Conservation (phyloP, 2,888 invertebrate species). For the Diogma glabrata region DNA sequence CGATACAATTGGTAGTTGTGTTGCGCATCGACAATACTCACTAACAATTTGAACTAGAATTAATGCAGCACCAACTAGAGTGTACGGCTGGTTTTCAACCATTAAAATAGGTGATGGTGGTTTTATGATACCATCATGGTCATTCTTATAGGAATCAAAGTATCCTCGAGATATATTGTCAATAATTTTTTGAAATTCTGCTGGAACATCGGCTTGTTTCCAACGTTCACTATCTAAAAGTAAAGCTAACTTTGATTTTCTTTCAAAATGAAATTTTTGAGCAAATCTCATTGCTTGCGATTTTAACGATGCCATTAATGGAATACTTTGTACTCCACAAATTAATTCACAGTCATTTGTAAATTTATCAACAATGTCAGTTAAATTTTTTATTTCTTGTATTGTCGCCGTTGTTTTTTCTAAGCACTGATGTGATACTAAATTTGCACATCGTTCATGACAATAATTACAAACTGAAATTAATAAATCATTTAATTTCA, state of each 20-base stretch:
- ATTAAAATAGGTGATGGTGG: conserved; percentile 46
- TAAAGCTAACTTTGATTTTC: conserved; percentile 71
- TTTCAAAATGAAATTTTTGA: conserved; percentile 78
- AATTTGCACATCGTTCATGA: conserved; percentile 82
- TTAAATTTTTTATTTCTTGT: conserved; percentile 61
- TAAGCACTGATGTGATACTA: conserved; percentile 66
- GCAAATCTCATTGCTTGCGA: conserved; percentile 85
- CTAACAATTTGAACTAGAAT: conserved; percentile 80
- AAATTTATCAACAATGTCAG: conserved; percentile 67
- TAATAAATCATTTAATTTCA: conserved; percentile 64
- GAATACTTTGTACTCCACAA: conserved; percentile 63
- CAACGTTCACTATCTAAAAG: conserved; percentile 85
- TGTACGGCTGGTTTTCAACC: conserved; percentile 59
- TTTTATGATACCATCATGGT: conserved; percentile 24
- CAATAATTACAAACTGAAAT: conserved; percentile 81
- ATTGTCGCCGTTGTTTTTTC: conserved; percentile 61
- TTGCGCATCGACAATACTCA: conserved; percentile 79
- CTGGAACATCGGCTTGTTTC: conserved; percentile 85
- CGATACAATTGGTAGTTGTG: conserved; percentile 65
- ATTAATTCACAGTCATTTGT: conserved; percentile 62
- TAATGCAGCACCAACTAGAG: conserved; percentile 70
- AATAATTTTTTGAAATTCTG: conserved; percentile 77
- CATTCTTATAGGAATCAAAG: conserved; percentile 28
- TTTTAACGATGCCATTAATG: conserved; percentile 70
- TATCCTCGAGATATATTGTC: conserved; percentile 48